A percentile compares a stretch with the other conserved stretches of the same genome.
These are phyloP conservation scores for Drosophila paulistorum DNA, from an alignment of 1,140 invertebrate genomes.

Conservation along the genomic window DNA sequence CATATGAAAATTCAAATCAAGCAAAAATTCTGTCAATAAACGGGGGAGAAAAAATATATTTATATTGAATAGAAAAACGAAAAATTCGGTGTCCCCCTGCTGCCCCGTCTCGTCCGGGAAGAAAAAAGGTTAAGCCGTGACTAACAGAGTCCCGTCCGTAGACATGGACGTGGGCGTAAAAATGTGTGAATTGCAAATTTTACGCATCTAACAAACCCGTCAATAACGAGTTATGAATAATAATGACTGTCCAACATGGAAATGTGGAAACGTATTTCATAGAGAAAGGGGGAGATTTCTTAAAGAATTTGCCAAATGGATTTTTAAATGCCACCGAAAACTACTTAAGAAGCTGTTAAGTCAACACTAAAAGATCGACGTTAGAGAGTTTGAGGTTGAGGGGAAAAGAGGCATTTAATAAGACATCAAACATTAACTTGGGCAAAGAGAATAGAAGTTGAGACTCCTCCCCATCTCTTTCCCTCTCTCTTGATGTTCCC, in stretches of 20 bases:
- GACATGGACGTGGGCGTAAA: conserved; percentile 44
- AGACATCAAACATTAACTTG: conserved; percentile 76
- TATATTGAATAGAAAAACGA: conserved; percentile 6
- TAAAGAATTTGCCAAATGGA: conserved; percentile 8
- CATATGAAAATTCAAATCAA: conserved; percentile 77
- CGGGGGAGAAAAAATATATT: conserved; percentile 37
- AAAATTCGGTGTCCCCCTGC: neutral
- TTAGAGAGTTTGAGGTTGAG: neutral
- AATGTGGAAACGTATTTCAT: conserved; percentile 30
- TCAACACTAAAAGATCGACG: conserved; percentile 28
- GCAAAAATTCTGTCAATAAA: conserved; percentile 77
- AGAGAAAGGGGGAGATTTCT: neutral
- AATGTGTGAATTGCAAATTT: conserved; percentile 82
- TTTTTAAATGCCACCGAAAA: conserved; percentile 37
- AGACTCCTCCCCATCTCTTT: neutral
- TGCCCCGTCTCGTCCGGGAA: neutral
- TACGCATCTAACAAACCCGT: conserved; percentile 39
- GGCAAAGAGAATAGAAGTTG: conserved; percentile 22
- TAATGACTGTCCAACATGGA: conserved; percentile 49
- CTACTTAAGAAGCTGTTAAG: conserved; percentile 77
- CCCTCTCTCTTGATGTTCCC: neutral
- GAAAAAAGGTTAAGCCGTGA: conserved; percentile 46
- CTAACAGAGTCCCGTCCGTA: conserved; percentile 60
- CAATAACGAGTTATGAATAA: conserved; percentile 75
- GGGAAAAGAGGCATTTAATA: conserved; percentile 56